Percentiles rank a stretch among this genome's conserved stretches.
Conservation (phyloP, 2,888 invertebrate genomes). For the Branchellion lobata region DNA sequence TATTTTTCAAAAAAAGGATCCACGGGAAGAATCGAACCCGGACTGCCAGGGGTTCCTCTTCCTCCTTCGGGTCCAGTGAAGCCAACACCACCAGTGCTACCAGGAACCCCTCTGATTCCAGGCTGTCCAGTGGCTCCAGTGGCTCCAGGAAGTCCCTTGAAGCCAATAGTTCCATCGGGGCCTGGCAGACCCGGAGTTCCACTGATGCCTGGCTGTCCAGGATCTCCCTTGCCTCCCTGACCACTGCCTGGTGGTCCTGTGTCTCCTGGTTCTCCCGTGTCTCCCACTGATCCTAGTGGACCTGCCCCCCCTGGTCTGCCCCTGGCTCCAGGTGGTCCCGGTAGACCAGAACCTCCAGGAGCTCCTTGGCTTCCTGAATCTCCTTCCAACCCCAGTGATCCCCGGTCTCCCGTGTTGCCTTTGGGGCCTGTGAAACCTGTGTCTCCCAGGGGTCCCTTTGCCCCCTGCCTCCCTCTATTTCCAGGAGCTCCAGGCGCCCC, state of each 20-base stretch:
- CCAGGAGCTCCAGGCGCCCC: conserved; percentile 38
- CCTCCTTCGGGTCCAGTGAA: neutral
- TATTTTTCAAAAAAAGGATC: too few relatives aligned
- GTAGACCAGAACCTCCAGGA: conserved; percentile 24
- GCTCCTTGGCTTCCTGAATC: conserved; percentile 41
- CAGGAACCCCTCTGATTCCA: neutral
- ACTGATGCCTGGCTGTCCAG: neutral
- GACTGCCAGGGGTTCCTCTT: neutral
- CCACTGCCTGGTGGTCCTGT: conserved; percentile 2
- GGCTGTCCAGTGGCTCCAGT: neutral
- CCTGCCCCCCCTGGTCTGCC: neutral
- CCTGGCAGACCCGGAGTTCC: neutral
- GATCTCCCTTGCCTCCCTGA: neutral
- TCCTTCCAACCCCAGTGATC: conserved; percentile 35
- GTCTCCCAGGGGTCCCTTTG: conserved; percentile 35
- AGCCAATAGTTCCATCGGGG: neutral
- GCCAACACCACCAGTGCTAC: neutral
- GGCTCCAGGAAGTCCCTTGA: neutral
- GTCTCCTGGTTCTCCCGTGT: conserved; percentile 1
- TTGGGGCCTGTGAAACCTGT: neutral
- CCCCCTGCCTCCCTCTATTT: conserved; percentile 36
- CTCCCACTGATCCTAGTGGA: neutral
- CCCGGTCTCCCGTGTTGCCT: neutral
- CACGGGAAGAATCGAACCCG: neutral
- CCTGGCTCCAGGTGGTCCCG: conserved; percentile 3